Evolutionary conservation across 1,140 invertebrate genomes (phyloP), one percentile per base, ranked within the genome.

Genomic region (Argopecten irradians): DNA sequence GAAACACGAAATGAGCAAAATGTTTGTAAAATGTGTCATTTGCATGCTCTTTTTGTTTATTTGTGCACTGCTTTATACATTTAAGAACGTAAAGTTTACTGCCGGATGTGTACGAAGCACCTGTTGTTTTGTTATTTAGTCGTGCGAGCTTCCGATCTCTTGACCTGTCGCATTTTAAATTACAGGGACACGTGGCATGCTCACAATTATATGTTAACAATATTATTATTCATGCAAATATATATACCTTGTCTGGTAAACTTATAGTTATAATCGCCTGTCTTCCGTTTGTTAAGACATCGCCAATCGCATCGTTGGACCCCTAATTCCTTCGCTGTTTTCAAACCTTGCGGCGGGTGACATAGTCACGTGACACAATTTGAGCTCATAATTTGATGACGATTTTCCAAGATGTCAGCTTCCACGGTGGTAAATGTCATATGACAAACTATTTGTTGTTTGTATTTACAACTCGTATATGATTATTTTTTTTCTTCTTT

Each of bases 371-470:
- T 71, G 55, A 71, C 55, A 71, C 1, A 71, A n/a, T 5, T 71
- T 0, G 55, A 71, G 22, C 55, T 71, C 55, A 71, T 28, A 71
- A 28, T 28, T 71, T 71, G 55, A 71, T 71, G 55, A 71, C 55
- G 55, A 28, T 71, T 71, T 71, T 71, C 55, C 55, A 71, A 71
- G 55, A 71, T 71, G 55, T 71, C 55, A n/a, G 55, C 55, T 71
- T 71, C 55, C 55, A 71, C 55, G 55, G 22, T 71, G 55, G 55
- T 71, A 16, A 71, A n/a, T n/a, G 55, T 71, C 55, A 71, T 71
- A 71, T n/a, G 55, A 71, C 55, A 71, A n/a, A 28, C 13, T n/a
- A 71, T 16, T 71, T 71, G 5, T 28, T 28, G n/a, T 16, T 71
- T 22, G 16, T 71, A 28, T 28, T 28, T n/a, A 71, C 5, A 71